Evolutionary conservation across 2,113 vertebrate genomes (phyloP), one percentile per base, ranked within the genome.

Genomic region (Istiophorus platypterus): DNA sequence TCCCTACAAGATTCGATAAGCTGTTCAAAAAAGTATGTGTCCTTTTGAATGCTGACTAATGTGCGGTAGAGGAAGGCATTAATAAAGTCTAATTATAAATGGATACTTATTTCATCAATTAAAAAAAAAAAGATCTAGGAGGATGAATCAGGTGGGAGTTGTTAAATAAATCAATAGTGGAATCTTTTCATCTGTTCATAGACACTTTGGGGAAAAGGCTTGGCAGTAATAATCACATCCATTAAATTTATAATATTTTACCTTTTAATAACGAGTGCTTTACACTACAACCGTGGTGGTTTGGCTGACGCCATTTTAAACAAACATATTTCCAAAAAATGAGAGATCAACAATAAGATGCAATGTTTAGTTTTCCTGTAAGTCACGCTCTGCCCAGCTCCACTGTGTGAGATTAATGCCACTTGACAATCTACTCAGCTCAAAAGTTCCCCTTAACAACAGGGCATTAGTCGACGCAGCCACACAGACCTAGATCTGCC

Each of bases 391-490:
- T 74, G 81, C 68, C 84, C 83, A 24, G 78, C 82, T 87, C 76
- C 49, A 79, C 80, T 6, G 84, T 13, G 71, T 85, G 89, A 92
- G 78, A 89, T 84, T 88, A 88, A 93, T 89, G 85, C 87, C 84
- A 87, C 64, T 78, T 86, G 90, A 94, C 92, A 92, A 92, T 92
- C 85, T 87, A 92, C 78, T 90, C 88, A 49, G 91, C 88, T 92
- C 88, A 84, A 86, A 91, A 89, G 88, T 92, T 80, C 87, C 92
- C 92, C 91, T 89, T 88, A 92, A 94, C 93, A 94, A 95, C 94
- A 94, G 89, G 72, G 86, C 79, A 87, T 92, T 93, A 93, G 92
- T 81, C 84, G 85, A 89, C 86, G 78, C 91, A 88, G 93, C 85
- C 85, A 86, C 77, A 88, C 85, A 89, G 90, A 91, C 90, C 90